phyloP scores from a whole-genome alignment of 2,113 vertebrate species.

The Nycticryphes semicollaris region DNA sequence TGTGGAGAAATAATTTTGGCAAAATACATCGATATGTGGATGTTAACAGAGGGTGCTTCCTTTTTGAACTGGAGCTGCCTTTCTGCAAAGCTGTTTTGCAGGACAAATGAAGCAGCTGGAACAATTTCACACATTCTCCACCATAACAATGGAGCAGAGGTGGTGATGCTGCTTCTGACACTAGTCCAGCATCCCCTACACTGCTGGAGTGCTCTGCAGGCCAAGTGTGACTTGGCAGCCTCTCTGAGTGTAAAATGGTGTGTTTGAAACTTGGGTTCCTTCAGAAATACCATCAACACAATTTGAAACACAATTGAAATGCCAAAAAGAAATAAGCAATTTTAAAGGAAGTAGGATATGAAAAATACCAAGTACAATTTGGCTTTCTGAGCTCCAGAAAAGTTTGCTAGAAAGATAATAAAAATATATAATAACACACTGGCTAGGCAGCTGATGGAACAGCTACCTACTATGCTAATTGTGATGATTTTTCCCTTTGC shows the following conservation, averaged over 20 bases:
- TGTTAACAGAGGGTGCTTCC: neutral
- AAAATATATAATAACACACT: neutral
- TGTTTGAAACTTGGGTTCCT: neutral
- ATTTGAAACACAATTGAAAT: neutral
- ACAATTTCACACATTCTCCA: fast-evolving
- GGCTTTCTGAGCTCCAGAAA: neutral
- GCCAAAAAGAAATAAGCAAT: neutral
- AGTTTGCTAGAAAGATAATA: neutral
- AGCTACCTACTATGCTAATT: neutral
- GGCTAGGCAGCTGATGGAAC: neutral
- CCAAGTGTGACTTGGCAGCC: neutral
- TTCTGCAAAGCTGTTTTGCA: neutral
- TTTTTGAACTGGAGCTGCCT: neutral
- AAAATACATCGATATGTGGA: neutral
- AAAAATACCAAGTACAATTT: neutral
- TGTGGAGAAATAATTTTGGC: neutral
- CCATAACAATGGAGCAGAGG: neutral
- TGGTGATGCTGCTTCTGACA: neutral
- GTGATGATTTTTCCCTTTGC: neutral
- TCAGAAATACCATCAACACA: neutral
- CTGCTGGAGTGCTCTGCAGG: neutral
- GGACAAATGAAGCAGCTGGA: neutral
- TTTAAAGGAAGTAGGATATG: neutral
- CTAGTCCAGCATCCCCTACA: too few species aligned
- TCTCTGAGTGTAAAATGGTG: neutral